phyloP scores from a whole-genome alignment of 2,113 vertebrate species.

The Coturnix japonica region DNA sequence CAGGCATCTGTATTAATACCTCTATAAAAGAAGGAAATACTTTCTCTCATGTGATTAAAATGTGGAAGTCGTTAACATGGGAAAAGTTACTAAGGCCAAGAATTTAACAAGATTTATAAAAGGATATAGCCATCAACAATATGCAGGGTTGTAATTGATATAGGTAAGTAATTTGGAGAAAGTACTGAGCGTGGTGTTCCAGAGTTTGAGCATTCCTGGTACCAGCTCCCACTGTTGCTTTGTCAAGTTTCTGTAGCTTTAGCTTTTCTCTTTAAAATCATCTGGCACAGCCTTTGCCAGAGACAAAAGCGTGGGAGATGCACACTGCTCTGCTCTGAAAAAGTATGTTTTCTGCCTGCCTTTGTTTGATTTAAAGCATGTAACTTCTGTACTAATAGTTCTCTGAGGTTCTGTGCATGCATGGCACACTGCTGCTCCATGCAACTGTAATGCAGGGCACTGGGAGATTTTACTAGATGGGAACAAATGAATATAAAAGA shows the following conservation, averaged over 20 bases:
- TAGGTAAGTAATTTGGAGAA: neutral
- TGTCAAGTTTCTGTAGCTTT: neutral
- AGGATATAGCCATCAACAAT: neutral
- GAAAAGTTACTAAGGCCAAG: constrained; percentile 2
- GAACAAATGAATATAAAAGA: neutral
- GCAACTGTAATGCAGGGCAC: neutral
- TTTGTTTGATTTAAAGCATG: neutral
- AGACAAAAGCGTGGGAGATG: neutral
- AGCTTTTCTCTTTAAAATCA: neutral
- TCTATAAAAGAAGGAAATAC: constrained; percentile 27
- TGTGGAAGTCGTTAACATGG: constrained; percentile 50
- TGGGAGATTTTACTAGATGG: neutral
- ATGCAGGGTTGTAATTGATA: neutral
- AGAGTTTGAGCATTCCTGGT: neutral
- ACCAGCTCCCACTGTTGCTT: neutral
- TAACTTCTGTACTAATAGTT: neutral
- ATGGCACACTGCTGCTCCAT: neutral
- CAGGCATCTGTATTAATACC: neutral
- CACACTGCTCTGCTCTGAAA: neutral
- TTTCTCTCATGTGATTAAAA: constrained; percentile 2
- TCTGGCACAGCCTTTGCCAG: neutral
- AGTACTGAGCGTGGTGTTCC: neutral
- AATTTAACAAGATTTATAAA: constrained; percentile 20
- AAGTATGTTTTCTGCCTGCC: neutral
- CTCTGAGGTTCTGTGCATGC: accelerated